Percentiles rank a stretch among this genome's conserved stretches.
Conservation (phyloP, 2,113 vertebrate genomes). For the Xiphorhynchus elegans region DNA sequence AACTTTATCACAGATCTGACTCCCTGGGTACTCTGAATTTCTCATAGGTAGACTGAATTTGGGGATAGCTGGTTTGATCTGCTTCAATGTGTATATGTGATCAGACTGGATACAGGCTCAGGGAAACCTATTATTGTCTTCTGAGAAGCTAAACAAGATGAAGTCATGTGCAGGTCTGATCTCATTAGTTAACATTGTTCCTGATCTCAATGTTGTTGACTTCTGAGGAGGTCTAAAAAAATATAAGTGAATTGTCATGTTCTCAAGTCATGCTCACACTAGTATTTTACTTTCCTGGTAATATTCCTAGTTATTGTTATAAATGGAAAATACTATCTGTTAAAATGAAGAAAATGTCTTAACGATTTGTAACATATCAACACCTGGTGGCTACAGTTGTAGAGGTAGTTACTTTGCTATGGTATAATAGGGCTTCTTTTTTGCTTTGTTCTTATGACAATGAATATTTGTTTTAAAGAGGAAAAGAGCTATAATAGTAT, state of each 20-base stretch:
- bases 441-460: neutral
- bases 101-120: neutral
- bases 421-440: neutral
- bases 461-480: neutral
- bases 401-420: neutral
- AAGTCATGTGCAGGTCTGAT: constrained; percentile 3
- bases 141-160: constrained; percentile 22
- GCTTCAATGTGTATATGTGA: neutral
- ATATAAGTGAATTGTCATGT: neutral
- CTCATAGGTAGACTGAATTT: neutral
- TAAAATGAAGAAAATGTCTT: neutral
- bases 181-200: constrained; percentile 27
- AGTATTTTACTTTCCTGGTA: neutral
- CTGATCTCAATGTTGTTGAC: neutral
- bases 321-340: neutral
- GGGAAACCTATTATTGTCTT: neutral
- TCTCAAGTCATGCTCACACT: neutral
- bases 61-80: neutral
- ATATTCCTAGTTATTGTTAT: neutral
- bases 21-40: neutral
- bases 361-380: neutral
- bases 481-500: neutral
- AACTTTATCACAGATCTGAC: neutral
- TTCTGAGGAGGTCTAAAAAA: neutral
- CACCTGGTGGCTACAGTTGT: neutral